These are phyloP conservation scores for Trichonephila clavipes DNA, from an alignment of 1,140 invertebrate genomes.

Conservation along the genomic window DNA sequence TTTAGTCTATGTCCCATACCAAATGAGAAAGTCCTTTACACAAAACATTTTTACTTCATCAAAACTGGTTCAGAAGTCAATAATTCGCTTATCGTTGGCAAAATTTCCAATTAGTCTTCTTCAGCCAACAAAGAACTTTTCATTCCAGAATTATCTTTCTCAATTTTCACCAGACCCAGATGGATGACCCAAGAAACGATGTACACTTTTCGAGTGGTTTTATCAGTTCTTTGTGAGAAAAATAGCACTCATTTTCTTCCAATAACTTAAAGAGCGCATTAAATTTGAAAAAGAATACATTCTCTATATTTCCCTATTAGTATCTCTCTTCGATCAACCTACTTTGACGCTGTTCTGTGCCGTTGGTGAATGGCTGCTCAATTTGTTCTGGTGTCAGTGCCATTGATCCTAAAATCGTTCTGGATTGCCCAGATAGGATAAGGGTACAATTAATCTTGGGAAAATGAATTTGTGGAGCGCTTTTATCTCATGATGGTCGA, in stretches of 20 bases:
- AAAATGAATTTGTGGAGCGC: background rate
- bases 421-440: constrained; percentile 27
- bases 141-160: background rate
- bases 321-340: constrained; percentile 29
- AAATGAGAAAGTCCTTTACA: background rate
- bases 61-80: constrained; percentile 18
- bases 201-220: constrained; percentile 20
- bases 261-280: constrained; percentile 1
- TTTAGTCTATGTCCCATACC: no score
- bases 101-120: constrained; percentile 6
- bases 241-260: constrained; percentile 17
- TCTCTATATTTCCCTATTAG: background rate
- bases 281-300: background rate
- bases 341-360: background rate
- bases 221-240: constrained; percentile 10
- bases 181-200: background rate
- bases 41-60: background rate
- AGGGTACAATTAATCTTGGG: constrained; percentile 48
- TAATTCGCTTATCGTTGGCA: background rate
- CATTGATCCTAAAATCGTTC: constrained; percentile 42
- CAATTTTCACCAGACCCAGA: background rate
- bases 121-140: constrained; percentile 4
- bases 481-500: background rate
- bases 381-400: constrained; percentile 15
- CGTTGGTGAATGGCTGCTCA: constrained; percentile 8